Evolutionary conservation across 2,888 invertebrate species (phyloP), one percentile per base, ranked within the genome.

Genomic region (Acleris literana): DNA sequence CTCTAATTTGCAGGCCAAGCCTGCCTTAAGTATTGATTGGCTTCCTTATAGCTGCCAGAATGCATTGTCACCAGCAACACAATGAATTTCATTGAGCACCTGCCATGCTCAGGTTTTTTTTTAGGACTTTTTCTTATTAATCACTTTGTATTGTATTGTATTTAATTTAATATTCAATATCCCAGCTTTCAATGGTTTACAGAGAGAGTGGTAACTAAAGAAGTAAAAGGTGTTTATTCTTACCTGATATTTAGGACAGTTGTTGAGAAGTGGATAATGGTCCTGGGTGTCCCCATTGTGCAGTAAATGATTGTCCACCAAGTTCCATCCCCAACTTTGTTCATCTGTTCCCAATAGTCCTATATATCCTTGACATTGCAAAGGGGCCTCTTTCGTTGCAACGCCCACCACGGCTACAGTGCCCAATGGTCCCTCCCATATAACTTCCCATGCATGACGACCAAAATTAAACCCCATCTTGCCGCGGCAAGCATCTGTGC

Each of bases 241-340:
- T 90, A 97, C 98, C 94, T 99, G 98, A 94, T 99, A 99, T 93
- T 98, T 99, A 60, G 99, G 98, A 74, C 98, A 97, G 93, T 99
- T 99, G 89, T 97, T 99, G 70, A 98, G 93, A 70, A 97, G 92
- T 51, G 99, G 99, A 93, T 98, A 99, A 84, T 96, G 97, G 71
- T 98, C 98, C 90, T 97, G 97, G 72, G 96, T 96, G 88, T 98
- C 97, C 63, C 99, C 99, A 93, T 99, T 98, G 86, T 99, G 99
- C 76, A 99, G 93, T 74, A 99, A 94, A 91, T 97, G 96, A 93
- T 99, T 99, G 92, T 99, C 99, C 59, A 99, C 99, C 76, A 99
- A 94, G 94, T 99, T 99, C 99, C 99, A 99, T 16, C 99, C 99
- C 99, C 99, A 99, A 80, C 98, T 99, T 86, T 99, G 97, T 84